phyloP scores from a whole-genome alignment of 2,888 invertebrate species.

The Mycalesis mineus region DNA sequence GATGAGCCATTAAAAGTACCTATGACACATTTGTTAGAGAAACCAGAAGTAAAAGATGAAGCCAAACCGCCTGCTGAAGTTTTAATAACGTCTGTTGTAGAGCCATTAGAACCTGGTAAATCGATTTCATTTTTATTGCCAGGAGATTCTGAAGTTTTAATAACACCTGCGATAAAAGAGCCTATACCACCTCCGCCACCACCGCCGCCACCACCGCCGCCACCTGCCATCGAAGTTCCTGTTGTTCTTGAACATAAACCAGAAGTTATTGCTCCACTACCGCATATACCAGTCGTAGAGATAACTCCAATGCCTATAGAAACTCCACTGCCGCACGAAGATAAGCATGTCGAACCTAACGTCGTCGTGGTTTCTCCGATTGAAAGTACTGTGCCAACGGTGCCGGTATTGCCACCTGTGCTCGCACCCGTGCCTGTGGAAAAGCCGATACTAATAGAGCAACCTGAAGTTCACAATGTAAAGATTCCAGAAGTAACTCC shows the following conservation, averaged over 20 bases:
- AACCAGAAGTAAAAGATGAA: conserved; percentile 1
- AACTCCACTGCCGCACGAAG: conserved; percentile 12
- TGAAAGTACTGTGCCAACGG: conserved; percentile 19
- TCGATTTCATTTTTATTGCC: conserved; percentile 10
- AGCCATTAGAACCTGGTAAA: conserved; percentile 17
- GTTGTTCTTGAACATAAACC: conserved; percentile 6
- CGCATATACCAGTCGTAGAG: conserved; percentile 18
- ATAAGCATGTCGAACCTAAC: conserved; percentile 5
- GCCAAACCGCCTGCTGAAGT: conserved; percentile 19
- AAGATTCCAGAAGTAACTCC: conserved; percentile 1
- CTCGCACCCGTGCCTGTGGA: not conserved
- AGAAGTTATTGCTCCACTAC: conserved; percentile 14
- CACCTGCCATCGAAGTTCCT: not conserved
- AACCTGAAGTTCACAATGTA: conserved; percentile 8
- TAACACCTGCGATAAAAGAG: conserved; percentile 11
- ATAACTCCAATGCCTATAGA: conserved; percentile 22
- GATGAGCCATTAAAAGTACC: conserved; percentile 14
- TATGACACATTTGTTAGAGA: conserved; percentile 5
- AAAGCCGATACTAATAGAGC: conserved; percentile 7
- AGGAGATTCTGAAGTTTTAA: conserved; percentile 11
- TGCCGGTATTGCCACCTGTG: not conserved
- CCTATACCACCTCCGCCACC: too few relatives aligned
- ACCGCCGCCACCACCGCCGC: too few relatives aligned
- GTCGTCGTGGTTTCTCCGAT: conserved; percentile 11
- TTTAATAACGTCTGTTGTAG: conserved; percentile 22